phyloP scores from a whole-genome alignment of 2,113 vertebrate genomes.

The Grallaria varia region DNA sequence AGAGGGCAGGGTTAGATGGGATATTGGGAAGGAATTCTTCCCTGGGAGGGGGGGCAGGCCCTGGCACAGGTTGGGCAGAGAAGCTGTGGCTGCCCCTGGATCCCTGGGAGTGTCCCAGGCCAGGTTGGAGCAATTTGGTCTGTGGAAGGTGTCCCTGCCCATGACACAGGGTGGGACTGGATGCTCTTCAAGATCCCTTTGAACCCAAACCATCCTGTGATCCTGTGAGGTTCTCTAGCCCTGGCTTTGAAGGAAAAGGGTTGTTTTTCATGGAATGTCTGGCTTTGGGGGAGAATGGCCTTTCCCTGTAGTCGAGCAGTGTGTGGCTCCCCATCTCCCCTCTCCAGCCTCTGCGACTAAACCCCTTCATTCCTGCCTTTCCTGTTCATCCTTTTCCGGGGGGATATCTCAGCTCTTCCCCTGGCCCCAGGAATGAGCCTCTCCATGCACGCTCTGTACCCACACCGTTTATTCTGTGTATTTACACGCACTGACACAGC shows the following conservation, averaged over 20 bases:
- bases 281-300: neutral
- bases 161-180: neutral
- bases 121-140: neutral
- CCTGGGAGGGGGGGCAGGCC: neutral
- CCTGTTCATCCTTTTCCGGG: neutral
- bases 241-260: neutral
- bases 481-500: neutral
- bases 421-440: neutral
- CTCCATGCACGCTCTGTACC: fast-evolving
- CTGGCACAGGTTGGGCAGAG: neutral
- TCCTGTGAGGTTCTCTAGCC: neutral
- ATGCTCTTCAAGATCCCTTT: neutral
- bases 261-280: fast-evolving
- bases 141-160: neutral
- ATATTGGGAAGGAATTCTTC: neutral
- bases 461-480: slow-evolving; percentile 11
- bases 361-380: neutral
- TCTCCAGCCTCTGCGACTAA: neutral
- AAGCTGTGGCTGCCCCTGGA: neutral
- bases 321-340: neutral
- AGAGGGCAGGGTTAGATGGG: neutral
- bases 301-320: neutral
- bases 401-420: fast-evolving
- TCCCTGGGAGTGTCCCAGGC: neutral
- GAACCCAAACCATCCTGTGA: neutral